phyloP scores from a whole-genome alignment of 2,888 invertebrate genomes.

The Anaspis maculata region DNA sequence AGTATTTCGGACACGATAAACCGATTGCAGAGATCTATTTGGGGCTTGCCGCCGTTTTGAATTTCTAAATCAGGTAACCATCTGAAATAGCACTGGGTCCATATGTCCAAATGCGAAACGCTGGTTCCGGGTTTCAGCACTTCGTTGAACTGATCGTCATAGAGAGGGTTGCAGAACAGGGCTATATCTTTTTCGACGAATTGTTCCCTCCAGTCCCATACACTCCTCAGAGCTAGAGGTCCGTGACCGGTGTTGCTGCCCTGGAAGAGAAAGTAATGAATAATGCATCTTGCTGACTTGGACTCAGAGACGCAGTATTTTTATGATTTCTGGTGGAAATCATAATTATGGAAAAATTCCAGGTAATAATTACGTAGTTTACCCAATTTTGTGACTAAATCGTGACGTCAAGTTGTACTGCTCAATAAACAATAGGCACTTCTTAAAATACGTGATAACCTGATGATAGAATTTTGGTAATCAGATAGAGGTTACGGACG shows the following conservation, averaged over 20 bases:
- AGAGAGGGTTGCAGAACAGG: slow-evolving; percentile 81
- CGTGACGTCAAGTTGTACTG: too few relatives aligned
- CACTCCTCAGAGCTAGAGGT: slow-evolving; percentile 58
- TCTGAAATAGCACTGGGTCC: slow-evolving; percentile 85
- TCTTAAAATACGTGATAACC: too few relatives aligned
- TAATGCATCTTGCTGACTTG: too few relatives aligned
- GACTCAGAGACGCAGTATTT: too few relatives aligned
- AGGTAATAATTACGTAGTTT: too few relatives aligned
- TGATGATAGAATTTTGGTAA: too few relatives aligned
- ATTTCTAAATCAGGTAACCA: slow-evolving; percentile 81
- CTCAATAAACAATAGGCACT: too few relatives aligned
- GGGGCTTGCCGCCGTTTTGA: slow-evolving; percentile 58
- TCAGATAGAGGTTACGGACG: too few relatives aligned
- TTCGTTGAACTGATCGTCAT: slow-evolving; percentile 39
- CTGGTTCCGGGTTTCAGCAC: slow-evolving; percentile 45
- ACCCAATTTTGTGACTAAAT: too few relatives aligned
- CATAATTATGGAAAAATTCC: too few relatives aligned
- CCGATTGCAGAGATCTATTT: slow-evolving; percentile 48
- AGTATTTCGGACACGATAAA: slow-evolving; percentile 43
- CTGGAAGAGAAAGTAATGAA: too few relatives aligned
- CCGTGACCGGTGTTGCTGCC: slow-evolving; percentile 9
- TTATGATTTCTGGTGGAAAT: too few relatives aligned
- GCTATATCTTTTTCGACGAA: slow-evolving; percentile 73
- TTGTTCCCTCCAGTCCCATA: slow-evolving; percentile 89
- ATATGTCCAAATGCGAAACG: slow-evolving; percentile 58